Evolutionary conservation across 2,113 vertebrate species (phyloP), one percentile per base, ranked within the genome.

Genomic region (Paraplagusia blochii): DNA sequence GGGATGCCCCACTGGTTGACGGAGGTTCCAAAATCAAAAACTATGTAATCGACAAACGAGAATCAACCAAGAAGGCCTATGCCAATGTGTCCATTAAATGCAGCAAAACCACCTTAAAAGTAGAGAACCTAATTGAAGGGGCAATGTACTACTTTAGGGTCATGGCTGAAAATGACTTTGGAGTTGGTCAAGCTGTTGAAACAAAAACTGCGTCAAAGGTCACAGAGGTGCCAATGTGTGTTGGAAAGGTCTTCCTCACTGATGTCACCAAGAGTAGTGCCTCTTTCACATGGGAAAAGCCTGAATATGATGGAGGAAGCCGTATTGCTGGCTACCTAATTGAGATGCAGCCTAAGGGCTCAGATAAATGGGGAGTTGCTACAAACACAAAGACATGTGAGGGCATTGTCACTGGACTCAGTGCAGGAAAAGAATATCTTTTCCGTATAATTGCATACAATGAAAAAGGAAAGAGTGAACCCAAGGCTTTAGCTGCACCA

Each of bases 101-200:
- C 68, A 87, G 66, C 55, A 98, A 94, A 84, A 98, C 94, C 67
- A 95, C 89, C 71, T 94, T 94, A 69, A 95, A 93, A 87, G 92
- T 98, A 62, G 94, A 93, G 68, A 95, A 98, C 80, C 91, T 99
- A 61, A 87, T 88, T 56, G 96, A 98, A 86, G 97, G 97, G 74
- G 92, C 90, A 51, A 92, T 93, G 85, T 99, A 98, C 83, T 98
- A 98, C 85, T 99, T 99, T 68, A 93, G 95, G 92, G 95, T 99
- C 66, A 95, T 95, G 95, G 97, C 97, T 80, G 96, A 98, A 83
- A 99, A 99, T 87, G 96, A 98, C 68, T 98, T 92, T 85, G 97
- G 96, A 81, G 70, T 98, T 73, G 97, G 96, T 50, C 80, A 93
- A 51, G 91, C 93, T 53, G 77, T 91, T 69, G 95, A 99, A 90